Conservation (phyloP, 2,888 invertebrate species). For the Drosophila prolongata region DNA sequence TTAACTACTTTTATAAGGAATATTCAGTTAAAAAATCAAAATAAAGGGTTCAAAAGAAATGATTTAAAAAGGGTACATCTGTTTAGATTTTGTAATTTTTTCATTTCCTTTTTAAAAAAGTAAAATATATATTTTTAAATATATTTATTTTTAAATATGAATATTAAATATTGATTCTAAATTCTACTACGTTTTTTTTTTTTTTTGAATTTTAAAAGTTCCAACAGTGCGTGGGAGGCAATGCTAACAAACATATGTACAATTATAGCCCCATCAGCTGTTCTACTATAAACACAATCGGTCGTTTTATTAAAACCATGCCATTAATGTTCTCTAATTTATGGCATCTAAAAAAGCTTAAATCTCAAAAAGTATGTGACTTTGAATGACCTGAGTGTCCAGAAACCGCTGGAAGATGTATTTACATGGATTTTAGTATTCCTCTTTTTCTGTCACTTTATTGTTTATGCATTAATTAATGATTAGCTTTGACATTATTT, state of each 20-base stretch:
- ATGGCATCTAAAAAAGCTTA: neutral
- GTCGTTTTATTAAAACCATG: neutral
- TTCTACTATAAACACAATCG: neutral
- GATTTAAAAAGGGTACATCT: too few relatives aligned
- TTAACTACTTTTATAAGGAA: too few relatives aligned
- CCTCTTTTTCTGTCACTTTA: neutral
- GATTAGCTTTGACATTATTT: neutral
- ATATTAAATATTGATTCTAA: too few relatives aligned
- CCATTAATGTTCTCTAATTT: neutral
- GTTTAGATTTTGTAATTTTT: too few relatives aligned
- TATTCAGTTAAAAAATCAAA: too few relatives aligned
- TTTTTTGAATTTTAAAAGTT: neutral
- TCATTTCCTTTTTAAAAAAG: too few relatives aligned
- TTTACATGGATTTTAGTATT: neutral
- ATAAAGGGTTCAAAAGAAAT: too few relatives aligned
- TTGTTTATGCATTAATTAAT: neutral
- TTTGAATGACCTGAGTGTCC: conserved; percentile 11
- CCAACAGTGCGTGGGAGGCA: neutral
- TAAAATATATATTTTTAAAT: too few relatives aligned
- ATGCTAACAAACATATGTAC: neutral
- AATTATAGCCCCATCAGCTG: conserved; percentile 12
- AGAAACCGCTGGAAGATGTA: neutral
- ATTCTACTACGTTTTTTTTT: neutral
- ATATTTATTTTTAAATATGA: too few relatives aligned
- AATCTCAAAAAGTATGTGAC: conserved; percentile 2